Evolutionary conservation across 2,888 invertebrate species (phyloP).

Genomic region (Craniophora ligustri): DNA sequence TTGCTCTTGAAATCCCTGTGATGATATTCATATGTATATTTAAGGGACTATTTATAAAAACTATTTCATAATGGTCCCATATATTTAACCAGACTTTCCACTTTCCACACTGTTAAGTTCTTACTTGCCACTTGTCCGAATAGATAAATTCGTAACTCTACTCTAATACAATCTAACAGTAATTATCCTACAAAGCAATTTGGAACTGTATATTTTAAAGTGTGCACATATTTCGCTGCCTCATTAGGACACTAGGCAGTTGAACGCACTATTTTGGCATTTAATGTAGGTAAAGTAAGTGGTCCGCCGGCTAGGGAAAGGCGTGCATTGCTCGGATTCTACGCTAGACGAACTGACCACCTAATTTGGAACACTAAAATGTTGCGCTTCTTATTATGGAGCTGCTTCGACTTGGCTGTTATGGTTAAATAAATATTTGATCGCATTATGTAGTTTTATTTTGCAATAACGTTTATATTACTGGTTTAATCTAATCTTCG

Average conservation of each 20-base stretch:
- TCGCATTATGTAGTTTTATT: too few relatives aligned
- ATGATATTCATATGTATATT: too few relatives aligned
- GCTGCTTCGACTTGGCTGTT: neutral
- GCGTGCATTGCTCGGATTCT: constrained; percentile 37
- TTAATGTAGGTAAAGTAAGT: constrained; percentile 16
- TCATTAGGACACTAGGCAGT: constrained; percentile 24
- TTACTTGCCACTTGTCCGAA: neutral
- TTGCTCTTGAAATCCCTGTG: too few relatives aligned
- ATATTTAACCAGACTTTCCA: too few relatives aligned
- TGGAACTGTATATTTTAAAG: neutral
- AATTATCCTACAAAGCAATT: neutral
- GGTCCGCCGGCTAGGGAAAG: constrained; percentile 40
- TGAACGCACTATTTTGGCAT: constrained; percentile 16
- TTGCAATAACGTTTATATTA: neutral
- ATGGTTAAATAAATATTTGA: neutral
- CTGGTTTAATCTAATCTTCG: neutral
- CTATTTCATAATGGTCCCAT: too few relatives aligned
- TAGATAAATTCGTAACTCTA: neutral
- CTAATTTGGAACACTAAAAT: constrained; percentile 42
- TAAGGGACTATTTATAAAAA: too few relatives aligned
- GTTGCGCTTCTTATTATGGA: constrained; percentile 24
- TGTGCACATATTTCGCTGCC: constrained; percentile 3
- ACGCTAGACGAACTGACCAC: constrained; percentile 36
- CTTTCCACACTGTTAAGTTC: too few relatives aligned
- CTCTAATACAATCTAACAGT: neutral